Base-by-base conservation (phyloP, 2,113 vertebrate species). In the Gnathonemus echidnorhynchus region DNA sequence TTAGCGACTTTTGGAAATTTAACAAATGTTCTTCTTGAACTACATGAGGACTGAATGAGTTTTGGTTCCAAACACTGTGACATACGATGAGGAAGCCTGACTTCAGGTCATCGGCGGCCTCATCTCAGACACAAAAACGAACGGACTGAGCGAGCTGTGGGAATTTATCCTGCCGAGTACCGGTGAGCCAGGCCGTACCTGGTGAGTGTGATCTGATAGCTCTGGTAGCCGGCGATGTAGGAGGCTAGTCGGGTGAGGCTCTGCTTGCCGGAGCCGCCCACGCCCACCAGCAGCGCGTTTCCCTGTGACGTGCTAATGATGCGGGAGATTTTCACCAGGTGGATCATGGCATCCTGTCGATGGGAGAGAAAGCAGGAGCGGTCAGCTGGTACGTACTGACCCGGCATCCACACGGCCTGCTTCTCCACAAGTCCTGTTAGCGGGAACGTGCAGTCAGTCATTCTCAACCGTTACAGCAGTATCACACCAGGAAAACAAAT, bases 231-330 rank as follows among this genome's bases (percentile, higher is more conserved):
- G 84, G 97, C 96, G 91, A 97, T 97, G 91, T 95, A 96, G 0
- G 97, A 96, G 0, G 96, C 95, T 62, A 97, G 91, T 90, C 95
- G 94, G 53, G 96, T 97, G 92, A 97, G 94, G 89, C 96, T 97
- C 93, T 97, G 97, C 91, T 97, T 97, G 84, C 97, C 97, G 21
- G 97, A 97, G 89, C 97, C 97, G 3, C 97, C 97, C 9, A 97
- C 97, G 39, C 97, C 97, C 24, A 97, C 97, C 90, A 97, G 89
- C 91, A 97, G 91, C 9, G 96, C 97, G 93, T 97, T 97, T 88
- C 97, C 97, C 93, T 95, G 96, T 2, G 96, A 95, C 35, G 96
- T 97, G 50, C 95, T 92, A 91, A 97, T 96, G 93, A 97, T 95
- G 58, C 97, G 94, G 0, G 97, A 97, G 93, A 97, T 96, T 93